Conservation (phyloP, 2,888 invertebrate genomes). For the Congeria kusceri region DNA sequence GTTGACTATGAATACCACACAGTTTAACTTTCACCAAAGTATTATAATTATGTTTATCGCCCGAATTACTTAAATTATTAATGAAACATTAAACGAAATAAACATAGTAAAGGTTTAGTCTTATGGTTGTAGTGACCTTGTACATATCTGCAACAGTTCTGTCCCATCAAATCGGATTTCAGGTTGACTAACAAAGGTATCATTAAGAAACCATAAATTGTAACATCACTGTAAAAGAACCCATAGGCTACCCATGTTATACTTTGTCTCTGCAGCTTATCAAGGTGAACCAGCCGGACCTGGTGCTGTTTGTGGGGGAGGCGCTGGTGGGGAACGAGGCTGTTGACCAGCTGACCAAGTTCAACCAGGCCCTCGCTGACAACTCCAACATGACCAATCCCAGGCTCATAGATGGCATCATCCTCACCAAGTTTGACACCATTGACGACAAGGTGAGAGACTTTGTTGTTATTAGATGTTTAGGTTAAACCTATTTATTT, state of each 20-base stretch:
- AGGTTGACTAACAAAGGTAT: too few relatives aligned
- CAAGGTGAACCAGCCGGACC: slow-evolving; percentile 98
- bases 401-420: slow-evolving; percentile 98
- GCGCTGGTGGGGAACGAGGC: slow-evolving; percentile 99
- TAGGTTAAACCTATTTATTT: too few relatives aligned
- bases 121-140: too few relatives aligned
- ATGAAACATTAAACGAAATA: too few relatives aligned
- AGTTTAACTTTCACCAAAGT: too few relatives aligned
- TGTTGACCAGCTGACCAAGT: slow-evolving; percentile 99
- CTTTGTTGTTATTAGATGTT: background rate
- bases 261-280: slow-evolving; percentile 89
- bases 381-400: slow-evolving; percentile 88
- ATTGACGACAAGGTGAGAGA: slow-evolving; percentile 98
- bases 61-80: too few relatives aligned
- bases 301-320: slow-evolving; percentile 99
- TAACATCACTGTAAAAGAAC: background rate
- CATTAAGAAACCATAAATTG: background rate
- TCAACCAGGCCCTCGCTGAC: slow-evolving; percentile 99
- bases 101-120: too few relatives aligned
- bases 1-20: too few relatives aligned
- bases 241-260: background rate
- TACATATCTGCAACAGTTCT: background rate
- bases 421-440: slow-evolving; percentile 99
- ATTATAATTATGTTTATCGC: too few relatives aligned
- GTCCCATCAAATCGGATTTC: too few relatives aligned